A percentile compares a stretch with the other conserved stretches of the same genome.
Evolutionary conservation across 35 echinoderm and acorn worm genomes (phyloP).

Genomic region (Eucidaris tribuloides): DNA sequence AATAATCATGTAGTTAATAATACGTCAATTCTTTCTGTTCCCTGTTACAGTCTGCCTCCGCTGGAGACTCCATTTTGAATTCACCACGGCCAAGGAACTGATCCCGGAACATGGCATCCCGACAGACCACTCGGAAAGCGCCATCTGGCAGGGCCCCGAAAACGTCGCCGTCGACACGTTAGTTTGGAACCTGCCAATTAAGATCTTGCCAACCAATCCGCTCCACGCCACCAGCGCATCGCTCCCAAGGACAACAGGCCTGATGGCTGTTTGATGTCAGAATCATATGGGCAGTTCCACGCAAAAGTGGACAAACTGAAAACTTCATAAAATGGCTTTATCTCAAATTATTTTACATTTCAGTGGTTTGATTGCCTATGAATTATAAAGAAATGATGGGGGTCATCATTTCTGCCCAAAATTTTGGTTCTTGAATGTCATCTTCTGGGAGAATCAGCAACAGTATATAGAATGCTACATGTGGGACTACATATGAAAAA

Average conservation of each 20-base stretch:
- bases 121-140: constrained; percentile 90
- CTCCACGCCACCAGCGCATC: constrained; percentile 69
- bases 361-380: too few relatives aligned
- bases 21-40: too few relatives aligned
- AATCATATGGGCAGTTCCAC: too few relatives aligned
- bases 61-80: constrained; percentile 90
- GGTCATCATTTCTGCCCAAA: too few relatives aligned
- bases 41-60: constrained; percentile 78
- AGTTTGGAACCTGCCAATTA: constrained; percentile 89
- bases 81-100: constrained; percentile 71
- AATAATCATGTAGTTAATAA: neutral
- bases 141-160: constrained; percentile 84
- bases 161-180: constrained; percentile 64
- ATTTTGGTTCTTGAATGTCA: too few relatives aligned
- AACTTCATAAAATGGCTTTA: too few relatives aligned
- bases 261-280: constrained; percentile 48
- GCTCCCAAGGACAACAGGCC: constrained; percentile 25
- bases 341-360: too few relatives aligned
- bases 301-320: too few relatives aligned
- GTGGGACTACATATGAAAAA: too few relatives aligned
- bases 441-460: too few relatives aligned
- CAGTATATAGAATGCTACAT: too few relatives aligned
- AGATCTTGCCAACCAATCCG: constrained; percentile 89
- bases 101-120: constrained; percentile 77
- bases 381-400: too few relatives aligned